Percentiles rank a stretch among this genome's conserved stretches.
These are phyloP conservation scores for Struthio camelus DNA, from an alignment of 2,113 vertebrate genomes.

Conservation along the genomic window DNA sequence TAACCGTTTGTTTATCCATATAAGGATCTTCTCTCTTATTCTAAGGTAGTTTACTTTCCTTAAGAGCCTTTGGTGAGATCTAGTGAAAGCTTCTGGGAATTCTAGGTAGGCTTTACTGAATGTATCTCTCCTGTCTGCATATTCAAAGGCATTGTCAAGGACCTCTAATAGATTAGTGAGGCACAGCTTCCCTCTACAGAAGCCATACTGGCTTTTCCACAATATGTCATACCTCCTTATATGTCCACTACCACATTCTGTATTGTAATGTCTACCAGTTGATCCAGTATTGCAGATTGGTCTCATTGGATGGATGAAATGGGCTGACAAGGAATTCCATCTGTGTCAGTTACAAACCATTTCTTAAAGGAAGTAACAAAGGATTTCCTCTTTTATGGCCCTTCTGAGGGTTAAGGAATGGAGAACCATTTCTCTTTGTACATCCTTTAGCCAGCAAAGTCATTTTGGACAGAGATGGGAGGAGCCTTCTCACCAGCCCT, in stretches of 20 bases:
- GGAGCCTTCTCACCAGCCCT: neutral
- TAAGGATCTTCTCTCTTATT: neutral
- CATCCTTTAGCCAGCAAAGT: neutral
- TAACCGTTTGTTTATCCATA: neutral
- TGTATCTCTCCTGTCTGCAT: neutral
- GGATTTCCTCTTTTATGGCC: neutral
- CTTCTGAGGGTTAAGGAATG: neutral
- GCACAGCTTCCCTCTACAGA: neutral
- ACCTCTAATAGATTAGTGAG: neutral
- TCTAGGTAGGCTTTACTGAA: neutral
- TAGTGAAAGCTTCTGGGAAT: neutral
- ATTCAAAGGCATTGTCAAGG: rapidly evolving
- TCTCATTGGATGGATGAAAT: rapidly evolving
- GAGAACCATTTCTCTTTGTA: neutral
- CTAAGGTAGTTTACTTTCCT: neutral
- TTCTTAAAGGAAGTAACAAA: neutral
- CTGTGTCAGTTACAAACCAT: neutral
- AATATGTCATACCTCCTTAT: neutral
- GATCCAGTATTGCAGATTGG: neutral
- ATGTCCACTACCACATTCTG: neutral
- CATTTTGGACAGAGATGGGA: neutral
- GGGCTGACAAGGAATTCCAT: neutral
- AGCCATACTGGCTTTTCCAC: neutral
- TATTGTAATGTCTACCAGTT: neutral
- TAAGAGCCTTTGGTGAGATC: neutral